phyloP scores from a whole-genome alignment of 2,888 invertebrate genomes.

The Xestia xanthographa region DNA sequence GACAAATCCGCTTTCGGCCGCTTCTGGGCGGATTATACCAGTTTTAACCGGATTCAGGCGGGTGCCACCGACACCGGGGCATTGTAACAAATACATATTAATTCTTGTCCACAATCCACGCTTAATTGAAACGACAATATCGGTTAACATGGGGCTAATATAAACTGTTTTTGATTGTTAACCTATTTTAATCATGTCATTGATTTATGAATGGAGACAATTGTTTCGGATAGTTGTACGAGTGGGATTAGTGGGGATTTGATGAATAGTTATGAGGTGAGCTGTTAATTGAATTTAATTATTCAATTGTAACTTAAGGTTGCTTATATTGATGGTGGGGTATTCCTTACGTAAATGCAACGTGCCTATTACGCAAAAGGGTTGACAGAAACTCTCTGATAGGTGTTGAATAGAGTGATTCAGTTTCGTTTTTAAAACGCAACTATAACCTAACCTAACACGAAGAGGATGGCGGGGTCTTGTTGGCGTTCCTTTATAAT shows the following conservation, averaged over 20 bases:
- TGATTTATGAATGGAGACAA: constrained; percentile 72
- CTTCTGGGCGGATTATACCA: constrained; percentile 70
- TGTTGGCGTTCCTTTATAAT: background rate
- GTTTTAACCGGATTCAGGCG: constrained; percentile 67
- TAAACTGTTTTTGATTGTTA: constrained; percentile 74
- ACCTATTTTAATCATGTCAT: constrained; percentile 70
- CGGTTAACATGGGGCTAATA: constrained; percentile 74
- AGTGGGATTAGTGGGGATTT: constrained; percentile 36
- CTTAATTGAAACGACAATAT: constrained; percentile 76
- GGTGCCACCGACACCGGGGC: constrained; percentile 50
- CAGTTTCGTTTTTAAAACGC: background rate
- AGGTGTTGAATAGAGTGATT: background rate
- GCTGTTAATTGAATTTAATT: constrained; percentile 34
- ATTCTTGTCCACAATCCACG: constrained; percentile 68
- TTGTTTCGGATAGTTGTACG: constrained; percentile 42
- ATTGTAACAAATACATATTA: constrained; percentile 74
- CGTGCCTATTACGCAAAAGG: too few species aligned
- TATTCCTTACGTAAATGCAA: background rate
- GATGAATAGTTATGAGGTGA: constrained; percentile 26
- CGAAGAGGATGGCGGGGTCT: too few species aligned
- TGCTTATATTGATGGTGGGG: background rate
- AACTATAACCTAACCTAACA: background rate
- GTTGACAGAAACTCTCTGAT: background rate
- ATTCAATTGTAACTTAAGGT: constrained; percentile 14
- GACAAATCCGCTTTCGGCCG: constrained; percentile 75